Evolutionary conservation across 2,113 vertebrate genomes (phyloP).

Genomic region (Vireo altiloquus): DNA sequence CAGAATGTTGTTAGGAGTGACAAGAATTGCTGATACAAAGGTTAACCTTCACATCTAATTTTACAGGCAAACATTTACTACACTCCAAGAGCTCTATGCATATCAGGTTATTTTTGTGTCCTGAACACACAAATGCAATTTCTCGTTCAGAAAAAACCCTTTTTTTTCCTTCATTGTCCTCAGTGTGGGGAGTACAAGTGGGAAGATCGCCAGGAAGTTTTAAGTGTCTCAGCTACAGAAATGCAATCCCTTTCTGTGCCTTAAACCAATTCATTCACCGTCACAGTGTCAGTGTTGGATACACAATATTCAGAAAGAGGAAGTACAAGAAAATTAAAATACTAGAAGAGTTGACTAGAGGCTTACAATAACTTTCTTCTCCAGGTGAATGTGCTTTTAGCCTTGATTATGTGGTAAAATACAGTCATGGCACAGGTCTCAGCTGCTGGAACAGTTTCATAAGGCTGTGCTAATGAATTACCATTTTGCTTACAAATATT

Average conservation of each 20-base stretch:
- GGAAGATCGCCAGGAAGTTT: not conserved
- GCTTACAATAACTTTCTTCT: not conserved
- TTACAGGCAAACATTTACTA: slow-evolving; percentile 26
- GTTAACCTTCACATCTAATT: slow-evolving; percentile 22
- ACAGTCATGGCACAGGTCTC: not conserved
- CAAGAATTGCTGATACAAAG: slow-evolving; percentile 33
- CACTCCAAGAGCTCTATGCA: not conserved
- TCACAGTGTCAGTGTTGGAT: not conserved
- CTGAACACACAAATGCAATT: not conserved
- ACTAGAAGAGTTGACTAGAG: not conserved
- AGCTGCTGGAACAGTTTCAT: not conserved
- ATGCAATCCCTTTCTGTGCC: not conserved
- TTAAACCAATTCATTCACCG: not conserved
- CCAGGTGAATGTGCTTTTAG: not conserved
- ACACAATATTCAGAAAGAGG: not conserved
- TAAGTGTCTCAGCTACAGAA: not conserved
- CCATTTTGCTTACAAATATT: not conserved
- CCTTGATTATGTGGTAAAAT: not conserved
- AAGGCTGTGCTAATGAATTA: not conserved
- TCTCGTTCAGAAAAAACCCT: not conserved
- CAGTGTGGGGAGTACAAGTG: not conserved
- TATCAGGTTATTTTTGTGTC: slow-evolving; percentile 15
- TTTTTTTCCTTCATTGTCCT: not conserved
- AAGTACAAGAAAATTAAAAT: not conserved
- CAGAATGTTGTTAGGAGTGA: slow-evolving; percentile 9